Conservation (phyloP, 2,888 invertebrate genomes). For the Neoaliturus tenellus region DNA sequence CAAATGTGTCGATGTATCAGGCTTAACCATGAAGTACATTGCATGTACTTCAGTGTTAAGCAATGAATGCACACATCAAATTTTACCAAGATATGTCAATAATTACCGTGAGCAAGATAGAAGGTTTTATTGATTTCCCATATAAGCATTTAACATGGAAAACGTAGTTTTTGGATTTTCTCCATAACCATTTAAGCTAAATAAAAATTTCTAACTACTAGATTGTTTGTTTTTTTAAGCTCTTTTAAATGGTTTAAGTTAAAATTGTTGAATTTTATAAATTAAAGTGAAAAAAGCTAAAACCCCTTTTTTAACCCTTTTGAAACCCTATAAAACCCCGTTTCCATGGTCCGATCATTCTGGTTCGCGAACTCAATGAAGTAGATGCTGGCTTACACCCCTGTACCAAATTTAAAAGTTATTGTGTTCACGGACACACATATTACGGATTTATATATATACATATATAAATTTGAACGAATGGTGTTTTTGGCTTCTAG, state of each 20-base stretch:
- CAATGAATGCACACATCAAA: background rate
- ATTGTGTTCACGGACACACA: no score
- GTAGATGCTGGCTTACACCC: no score
- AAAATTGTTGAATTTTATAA: background rate
- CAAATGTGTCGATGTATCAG: no score
- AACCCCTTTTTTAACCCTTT: background rate
- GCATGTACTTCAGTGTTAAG: no score
- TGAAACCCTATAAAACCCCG: no score
- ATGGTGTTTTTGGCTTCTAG: no score
- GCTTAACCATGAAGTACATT: no score
- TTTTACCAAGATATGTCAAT: background rate
- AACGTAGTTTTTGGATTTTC: background rate
- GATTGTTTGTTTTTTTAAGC: constrained; percentile 2
- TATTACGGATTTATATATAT: no score
- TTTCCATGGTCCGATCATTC: no score
- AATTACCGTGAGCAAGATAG: background rate
- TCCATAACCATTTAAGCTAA: background rate
- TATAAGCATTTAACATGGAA: background rate
- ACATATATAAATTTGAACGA: no score
- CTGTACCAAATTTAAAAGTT: no score
- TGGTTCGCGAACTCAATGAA: no score
- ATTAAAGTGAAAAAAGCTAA: background rate
- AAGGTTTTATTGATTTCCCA: background rate
- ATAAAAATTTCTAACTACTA: background rate
- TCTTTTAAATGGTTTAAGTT: background rate